A percentile compares a stretch with the other conserved stretches of the same genome.
Conservation (phyloP, 2,797 vertebrate genomes). For the Gadopsis marmoratus region DNA sequence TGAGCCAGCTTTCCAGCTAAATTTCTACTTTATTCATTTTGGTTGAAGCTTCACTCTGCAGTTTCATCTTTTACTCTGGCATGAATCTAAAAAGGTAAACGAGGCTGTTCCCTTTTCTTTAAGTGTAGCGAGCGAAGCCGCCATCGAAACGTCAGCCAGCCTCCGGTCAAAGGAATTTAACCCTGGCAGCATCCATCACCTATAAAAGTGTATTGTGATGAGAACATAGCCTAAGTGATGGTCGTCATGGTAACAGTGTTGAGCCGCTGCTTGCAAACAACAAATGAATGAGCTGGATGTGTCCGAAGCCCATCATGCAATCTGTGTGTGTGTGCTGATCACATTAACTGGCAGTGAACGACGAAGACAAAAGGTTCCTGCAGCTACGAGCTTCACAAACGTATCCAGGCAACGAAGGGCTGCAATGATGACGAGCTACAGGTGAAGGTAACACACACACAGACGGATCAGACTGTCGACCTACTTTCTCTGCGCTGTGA, state of each 20-base stretch:
- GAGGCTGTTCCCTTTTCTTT: too few species aligned
- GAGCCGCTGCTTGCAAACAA: not conserved
- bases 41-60: too few species aligned
- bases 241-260: slow-evolving; percentile 43
- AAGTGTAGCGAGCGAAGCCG: too few species aligned
- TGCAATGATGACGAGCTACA: slow-evolving; percentile 1
- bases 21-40: too few species aligned
- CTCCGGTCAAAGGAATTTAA: not conserved
- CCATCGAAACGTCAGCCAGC: not conserved
- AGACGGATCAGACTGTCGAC: slow-evolving; percentile 46
- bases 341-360: not conserved
- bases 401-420: slow-evolving; percentile 58
- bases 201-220: not conserved
- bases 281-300: not conserved
- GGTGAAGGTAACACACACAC: slow-evolving; percentile 11
- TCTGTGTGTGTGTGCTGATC: slow-evolving; percentile 7
- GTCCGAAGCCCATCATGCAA: not conserved
- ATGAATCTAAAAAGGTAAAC: too few species aligned
- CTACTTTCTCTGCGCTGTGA: slow-evolving; percentile 45
- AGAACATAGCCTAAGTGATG: not conserved
- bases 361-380: not conserved
- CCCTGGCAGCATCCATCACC: not conserved
- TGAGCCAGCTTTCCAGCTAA: too few species aligned
- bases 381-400: not conserved
- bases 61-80: too few species aligned